Percentiles rank a stretch among this genome's conserved stretches.
phyloP scores from a whole-genome alignment of 2,113 vertebrate genomes.

The Myrmophylax atrothorax region DNA sequence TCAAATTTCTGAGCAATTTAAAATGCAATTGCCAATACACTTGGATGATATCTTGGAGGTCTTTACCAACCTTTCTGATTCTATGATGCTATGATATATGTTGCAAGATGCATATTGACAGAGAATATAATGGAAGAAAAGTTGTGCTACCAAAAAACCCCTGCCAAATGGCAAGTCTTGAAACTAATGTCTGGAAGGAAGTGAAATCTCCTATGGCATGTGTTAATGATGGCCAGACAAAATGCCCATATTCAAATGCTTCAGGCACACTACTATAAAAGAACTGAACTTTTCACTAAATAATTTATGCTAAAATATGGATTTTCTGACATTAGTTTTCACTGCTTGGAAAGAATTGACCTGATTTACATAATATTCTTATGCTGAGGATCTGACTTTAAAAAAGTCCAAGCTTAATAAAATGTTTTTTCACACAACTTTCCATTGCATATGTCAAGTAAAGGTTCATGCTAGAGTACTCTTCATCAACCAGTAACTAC shows the following conservation, averaged over 20 bases:
- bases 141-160: background rate
- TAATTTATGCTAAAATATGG: slow-evolving; percentile 85
- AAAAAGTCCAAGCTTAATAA: slow-evolving; percentile 58
- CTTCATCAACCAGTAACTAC: slow-evolving; percentile 46
- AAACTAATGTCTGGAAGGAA: slow-evolving; percentile 26
- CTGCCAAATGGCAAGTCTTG: background rate
- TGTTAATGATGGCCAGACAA: slow-evolving; percentile 41
- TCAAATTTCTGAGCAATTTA: background rate
- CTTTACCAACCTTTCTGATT: background rate
- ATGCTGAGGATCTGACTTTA: slow-evolving; percentile 62
- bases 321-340: slow-evolving; percentile 83
- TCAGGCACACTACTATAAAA: slow-evolving; percentile 64
- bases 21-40: background rate
- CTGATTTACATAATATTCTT: slow-evolving; percentile 78
- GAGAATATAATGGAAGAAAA: background rate
- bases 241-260: slow-evolving; percentile 51
- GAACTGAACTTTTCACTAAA: slow-evolving; percentile 79
- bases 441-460: slow-evolving; percentile 37
- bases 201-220: slow-evolving; percentile 44
- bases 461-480: background rate
- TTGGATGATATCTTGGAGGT: background rate
- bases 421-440: slow-evolving; percentile 64
- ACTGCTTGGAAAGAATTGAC: slow-evolving; percentile 73
- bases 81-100: background rate
- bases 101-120: background rate